A percentile compares a stretch with the other conserved stretches of the same genome.
Conservation (phyloP, 1,140 invertebrate genomes). For the Lucilia sericata region DNA sequence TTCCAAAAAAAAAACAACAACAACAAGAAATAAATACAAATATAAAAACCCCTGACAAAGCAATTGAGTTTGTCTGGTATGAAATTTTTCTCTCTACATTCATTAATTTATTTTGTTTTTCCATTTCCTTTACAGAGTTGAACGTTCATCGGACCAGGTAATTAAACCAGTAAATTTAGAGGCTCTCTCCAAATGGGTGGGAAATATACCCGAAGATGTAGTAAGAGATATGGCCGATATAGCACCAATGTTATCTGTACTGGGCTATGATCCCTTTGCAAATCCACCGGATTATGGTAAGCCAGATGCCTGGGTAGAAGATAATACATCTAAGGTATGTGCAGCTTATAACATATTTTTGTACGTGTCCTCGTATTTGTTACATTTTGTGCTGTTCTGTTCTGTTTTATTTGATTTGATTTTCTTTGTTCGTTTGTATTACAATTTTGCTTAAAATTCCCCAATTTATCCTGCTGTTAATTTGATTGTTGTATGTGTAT, state of each 20-base stretch:
- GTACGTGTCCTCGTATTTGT: slow-evolving; percentile 23
- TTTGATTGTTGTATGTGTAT: slow-evolving; percentile 8
- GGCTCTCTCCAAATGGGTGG: slow-evolving; percentile 97
- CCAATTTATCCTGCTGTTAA: neutral
- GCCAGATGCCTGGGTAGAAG: slow-evolving; percentile 85
- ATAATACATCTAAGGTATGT: slow-evolving; percentile 77
- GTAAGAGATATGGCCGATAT: slow-evolving; percentile 89
- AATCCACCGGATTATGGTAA: slow-evolving; percentile 94
- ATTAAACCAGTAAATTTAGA: slow-evolving; percentile 98
- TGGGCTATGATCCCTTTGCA: slow-evolving; percentile 94
- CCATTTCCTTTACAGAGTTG: slow-evolving; percentile 78
- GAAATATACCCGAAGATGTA: slow-evolving; percentile 90
- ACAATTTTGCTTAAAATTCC: neutral
- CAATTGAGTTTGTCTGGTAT: slow-evolving; percentile 20
- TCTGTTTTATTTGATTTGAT: neutral
- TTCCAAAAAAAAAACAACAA: neutral
- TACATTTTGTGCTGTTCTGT: slow-evolving; percentile 28
- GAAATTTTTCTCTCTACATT: neutral
- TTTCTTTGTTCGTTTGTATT: slow-evolving; percentile 28
- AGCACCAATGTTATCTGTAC: slow-evolving; percentile 90
- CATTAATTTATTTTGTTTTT: neutral
- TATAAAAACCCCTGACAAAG: neutral
- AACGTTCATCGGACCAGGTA: slow-evolving; percentile 98
- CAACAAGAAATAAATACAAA: neutral
- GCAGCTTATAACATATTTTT: slow-evolving; percentile 53